Conservation (phyloP, 2,113 vertebrate species). For the human (Homo sapiens) region GRCh38 chr7:66768501-66769000, state of each 20-base stretch:
- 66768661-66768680: background rate
- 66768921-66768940: background rate
- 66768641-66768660: background rate
- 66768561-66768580: background rate
- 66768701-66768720: background rate
- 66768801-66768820: background rate
- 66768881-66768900: background rate
- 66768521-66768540: background rate
- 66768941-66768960: background rate
- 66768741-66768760: background rate
- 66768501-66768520: background rate
- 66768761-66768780: background rate
- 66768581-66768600: background rate
- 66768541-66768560: background rate
- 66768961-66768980: background rate
- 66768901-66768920: background rate
- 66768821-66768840: background rate
- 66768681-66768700: background rate
- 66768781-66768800: background rate
- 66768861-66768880: background rate
- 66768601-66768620: background rate
- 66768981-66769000: background rate
- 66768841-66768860: background rate
- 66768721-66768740: background rate
- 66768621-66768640: background rate